phyloP scores from a whole-genome alignment of 2,888 invertebrate species.

The Lasioglossum leucozonium region DNA sequence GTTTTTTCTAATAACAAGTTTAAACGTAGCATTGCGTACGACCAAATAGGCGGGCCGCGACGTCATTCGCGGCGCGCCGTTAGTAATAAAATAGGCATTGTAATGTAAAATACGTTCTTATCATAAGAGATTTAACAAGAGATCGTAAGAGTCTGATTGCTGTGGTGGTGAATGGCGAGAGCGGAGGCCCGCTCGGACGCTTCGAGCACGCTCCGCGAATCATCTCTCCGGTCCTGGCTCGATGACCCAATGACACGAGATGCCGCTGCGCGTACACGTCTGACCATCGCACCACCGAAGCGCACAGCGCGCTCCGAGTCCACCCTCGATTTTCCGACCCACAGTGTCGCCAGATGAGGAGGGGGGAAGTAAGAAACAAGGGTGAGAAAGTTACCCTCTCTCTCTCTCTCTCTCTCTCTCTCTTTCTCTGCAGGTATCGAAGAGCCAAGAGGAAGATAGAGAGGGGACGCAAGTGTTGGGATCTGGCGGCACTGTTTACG shows the following conservation, averaged over 20 bases:
- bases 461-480: too few relatives aligned
- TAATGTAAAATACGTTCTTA: slow-evolving; percentile 81
- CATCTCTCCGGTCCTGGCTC: slow-evolving; percentile 10
- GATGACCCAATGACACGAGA: slow-evolving; percentile 15
- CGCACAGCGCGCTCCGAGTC: slow-evolving; percentile 8
- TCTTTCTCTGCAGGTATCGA: too few relatives aligned
- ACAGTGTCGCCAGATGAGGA: background rate
- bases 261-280: slow-evolving; percentile 9
- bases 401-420: too few relatives aligned
- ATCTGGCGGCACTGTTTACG: too few relatives aligned
- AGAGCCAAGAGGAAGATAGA: too few relatives aligned
- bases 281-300: background rate
- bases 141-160: slow-evolving; percentile 78
- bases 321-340: slow-evolving; percentile 38
- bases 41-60: slow-evolving; percentile 80
- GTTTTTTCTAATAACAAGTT: slow-evolving; percentile 82
- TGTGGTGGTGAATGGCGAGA: slow-evolving; percentile 72
- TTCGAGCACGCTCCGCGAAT: slow-evolving; percentile 55
- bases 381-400: too few relatives aligned
- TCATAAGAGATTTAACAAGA: slow-evolving; percentile 75
- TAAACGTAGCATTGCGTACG: slow-evolving; percentile 83
- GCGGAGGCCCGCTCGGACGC: slow-evolving; percentile 66
- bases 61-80: slow-evolving; percentile 75
- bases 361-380: too few relatives aligned
- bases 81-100: slow-evolving; percentile 78